Evolutionary conservation across 2,888 invertebrate genomes (phyloP).

Genomic region (Ochropleura leucogaster): DNA sequence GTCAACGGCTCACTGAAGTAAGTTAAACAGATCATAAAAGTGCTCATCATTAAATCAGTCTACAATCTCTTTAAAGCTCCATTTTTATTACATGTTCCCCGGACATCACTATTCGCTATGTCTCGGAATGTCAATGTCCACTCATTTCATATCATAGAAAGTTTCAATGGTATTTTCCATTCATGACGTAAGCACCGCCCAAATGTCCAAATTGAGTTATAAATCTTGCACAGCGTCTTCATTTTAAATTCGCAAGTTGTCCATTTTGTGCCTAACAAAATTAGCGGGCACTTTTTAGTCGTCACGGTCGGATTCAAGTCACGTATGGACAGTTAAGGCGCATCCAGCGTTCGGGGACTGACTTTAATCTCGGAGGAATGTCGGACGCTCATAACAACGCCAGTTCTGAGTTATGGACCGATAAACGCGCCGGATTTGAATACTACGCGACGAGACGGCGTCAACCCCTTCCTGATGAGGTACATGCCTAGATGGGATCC

Average conservation of each 20-base stretch:
- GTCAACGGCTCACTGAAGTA: slow-evolving; percentile 8
- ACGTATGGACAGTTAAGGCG: slow-evolving; percentile 79
- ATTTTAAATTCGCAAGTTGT: slow-evolving; percentile 77
- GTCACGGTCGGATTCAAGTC: slow-evolving; percentile 73
- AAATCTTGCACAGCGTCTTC: slow-evolving; percentile 74
- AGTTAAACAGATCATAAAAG: slow-evolving; percentile 43
- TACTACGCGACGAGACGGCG: slow-evolving; percentile 79
- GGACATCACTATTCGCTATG: slow-evolving; percentile 40
- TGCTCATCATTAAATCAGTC: slow-evolving; percentile 59
- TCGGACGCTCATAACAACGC: slow-evolving; percentile 80
- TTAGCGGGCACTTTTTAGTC: slow-evolving; percentile 81
- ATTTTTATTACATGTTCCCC: slow-evolving; percentile 43
- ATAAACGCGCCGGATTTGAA: slow-evolving; percentile 85
- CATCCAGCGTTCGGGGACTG: slow-evolving; percentile 71
- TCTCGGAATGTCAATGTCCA: slow-evolving; percentile 54
- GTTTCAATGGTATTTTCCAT: slow-evolving; percentile 60
- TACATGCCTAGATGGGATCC: slow-evolving; percentile 67
- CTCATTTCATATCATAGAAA: slow-evolving; percentile 53
- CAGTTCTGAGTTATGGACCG: slow-evolving; percentile 84
- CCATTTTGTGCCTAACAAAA: slow-evolving; percentile 74
- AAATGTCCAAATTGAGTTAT: slow-evolving; percentile 76
- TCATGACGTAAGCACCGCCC: slow-evolving; percentile 59
- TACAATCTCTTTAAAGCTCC: slow-evolving; percentile 41
- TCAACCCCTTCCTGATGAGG: slow-evolving; percentile 72
- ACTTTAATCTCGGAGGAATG: slow-evolving; percentile 86